These are phyloP conservation scores for Aradophagus sp. DNA, from an alignment of 1,140 invertebrate species.

Conservation along the genomic window DNA sequence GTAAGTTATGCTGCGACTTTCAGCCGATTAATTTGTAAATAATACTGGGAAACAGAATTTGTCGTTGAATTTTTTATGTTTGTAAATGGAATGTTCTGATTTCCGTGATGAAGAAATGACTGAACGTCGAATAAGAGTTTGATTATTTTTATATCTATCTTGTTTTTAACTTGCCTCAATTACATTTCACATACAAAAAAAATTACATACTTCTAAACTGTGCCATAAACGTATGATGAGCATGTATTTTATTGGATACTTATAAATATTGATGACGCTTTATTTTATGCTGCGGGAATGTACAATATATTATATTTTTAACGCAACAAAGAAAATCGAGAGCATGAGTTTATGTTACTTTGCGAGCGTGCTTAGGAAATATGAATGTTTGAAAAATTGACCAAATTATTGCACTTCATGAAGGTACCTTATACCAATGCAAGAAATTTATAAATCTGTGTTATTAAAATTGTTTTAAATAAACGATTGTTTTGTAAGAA, in stretches of 20 bases:
- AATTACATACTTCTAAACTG: no score
- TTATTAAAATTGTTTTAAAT: constrained; percentile 4
- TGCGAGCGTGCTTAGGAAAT: constrained; percentile 12
- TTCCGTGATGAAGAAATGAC: no score
- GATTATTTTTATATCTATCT: not conserved
- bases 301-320: constrained; percentile 30
- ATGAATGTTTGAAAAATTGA: constrained; percentile 33
- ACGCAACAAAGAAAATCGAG: constrained; percentile 19
- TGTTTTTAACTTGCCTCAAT: constrained; percentile 24
- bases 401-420: constrained; percentile 68
- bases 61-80: no score
- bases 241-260: constrained; percentile 29
- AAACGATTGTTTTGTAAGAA: constrained; percentile 10
- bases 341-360: constrained; percentile 11
- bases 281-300: constrained; percentile 37
- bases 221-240: constrained; percentile 40
- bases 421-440: constrained; percentile 69
- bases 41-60: no score
- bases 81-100: no score
- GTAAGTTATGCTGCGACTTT: constrained; percentile 3
- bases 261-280: constrained; percentile 32
- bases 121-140: no score
- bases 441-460: no score
- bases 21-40: not conserved
- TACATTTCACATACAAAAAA: no score